Evolutionary conservation across 2,888 invertebrate genomes (phyloP), one percentile per base, ranked within the genome.

Genomic region (Drosophila subsilvestris): DNA sequence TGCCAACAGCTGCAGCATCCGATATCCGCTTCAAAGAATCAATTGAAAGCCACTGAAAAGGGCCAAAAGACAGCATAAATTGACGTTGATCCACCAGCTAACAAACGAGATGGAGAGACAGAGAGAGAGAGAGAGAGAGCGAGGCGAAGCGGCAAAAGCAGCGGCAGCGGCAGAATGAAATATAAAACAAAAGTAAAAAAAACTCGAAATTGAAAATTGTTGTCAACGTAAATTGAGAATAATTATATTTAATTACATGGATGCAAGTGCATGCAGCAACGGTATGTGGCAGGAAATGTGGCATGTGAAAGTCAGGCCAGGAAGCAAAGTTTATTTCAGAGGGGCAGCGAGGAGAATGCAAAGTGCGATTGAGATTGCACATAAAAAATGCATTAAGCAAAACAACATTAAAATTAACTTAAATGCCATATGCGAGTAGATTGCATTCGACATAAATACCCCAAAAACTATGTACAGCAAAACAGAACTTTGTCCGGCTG

Each of bases 141-240:
- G 9, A 44, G 60, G 56, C 55, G 62, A 69, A 55, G 47, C 47
- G 48, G 22, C 3, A 25, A 54, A 27, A 37, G 14, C 22, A 37
- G 14, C 2, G 32, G 6, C 18, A 49, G 10, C 43, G 32, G 51
- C 7, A 45, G 50, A 29, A 54, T 51, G 14, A 49, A 55, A 25
- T 18, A 78, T 79, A 75, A 85, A 80, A 79, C 75, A 77, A 79
- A 74, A 77, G 73, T 87, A n/a, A 14, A 37, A 37, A 37, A 37
- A 14, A 14, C 14, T n/a, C n/a, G 7, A 37, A 85, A 85, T 86
- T 85, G 85, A 86, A 87, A 85, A 79, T 85, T 79, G 86, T 85
- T 85, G 85, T 85, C 79, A 74, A 66, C 86, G 86, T 73, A 80
- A 85, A 85, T 85, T 85, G 86, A 79, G 73, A 87, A 86, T 87